phyloP scores from a whole-genome alignment of 2,888 invertebrate species.

The Sinodicranocentrus sp. region DNA sequence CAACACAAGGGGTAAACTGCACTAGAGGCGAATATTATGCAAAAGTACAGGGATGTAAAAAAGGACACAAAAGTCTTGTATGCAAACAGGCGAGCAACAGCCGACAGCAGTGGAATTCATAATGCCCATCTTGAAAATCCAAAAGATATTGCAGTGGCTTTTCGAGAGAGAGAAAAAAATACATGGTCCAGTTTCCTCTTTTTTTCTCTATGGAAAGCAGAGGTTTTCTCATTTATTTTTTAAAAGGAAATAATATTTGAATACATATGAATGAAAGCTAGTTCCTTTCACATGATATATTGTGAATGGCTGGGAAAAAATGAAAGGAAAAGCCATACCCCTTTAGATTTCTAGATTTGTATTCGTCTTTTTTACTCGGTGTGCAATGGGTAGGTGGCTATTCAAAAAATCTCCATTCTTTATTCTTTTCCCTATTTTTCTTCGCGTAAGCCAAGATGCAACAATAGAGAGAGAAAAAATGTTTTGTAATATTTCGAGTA shows the following conservation, averaged over 20 bases:
- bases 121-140: constrained; percentile 18
- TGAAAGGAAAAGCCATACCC: constrained; percentile 17
- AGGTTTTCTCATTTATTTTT: constrained; percentile 51
- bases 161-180: neutral
- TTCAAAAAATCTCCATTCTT: constrained; percentile 2
- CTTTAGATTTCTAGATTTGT: neutral
- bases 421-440: constrained; percentile 12
- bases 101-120: constrained; percentile 37
- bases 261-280: constrained; percentile 55
- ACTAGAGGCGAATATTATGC: constrained; percentile 24
- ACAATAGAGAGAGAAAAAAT: constrained; percentile 33
- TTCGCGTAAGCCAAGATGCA: neutral
- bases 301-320: constrained; percentile 37
- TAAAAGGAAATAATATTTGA: constrained; percentile 63
- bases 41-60: neutral
- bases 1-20: too few species aligned
- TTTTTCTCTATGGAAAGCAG: neutral
- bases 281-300: constrained; percentile 62
- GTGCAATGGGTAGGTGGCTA: neutral
- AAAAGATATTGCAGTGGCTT: too few species aligned
- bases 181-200: neutral
- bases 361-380: too few species aligned
- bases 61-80: neutral
- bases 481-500: constrained; percentile 29
- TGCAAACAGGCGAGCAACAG: constrained; percentile 16